Conservation (phyloP, 2,888 invertebrate genomes). For the Iphiclides podalirius region DNA sequence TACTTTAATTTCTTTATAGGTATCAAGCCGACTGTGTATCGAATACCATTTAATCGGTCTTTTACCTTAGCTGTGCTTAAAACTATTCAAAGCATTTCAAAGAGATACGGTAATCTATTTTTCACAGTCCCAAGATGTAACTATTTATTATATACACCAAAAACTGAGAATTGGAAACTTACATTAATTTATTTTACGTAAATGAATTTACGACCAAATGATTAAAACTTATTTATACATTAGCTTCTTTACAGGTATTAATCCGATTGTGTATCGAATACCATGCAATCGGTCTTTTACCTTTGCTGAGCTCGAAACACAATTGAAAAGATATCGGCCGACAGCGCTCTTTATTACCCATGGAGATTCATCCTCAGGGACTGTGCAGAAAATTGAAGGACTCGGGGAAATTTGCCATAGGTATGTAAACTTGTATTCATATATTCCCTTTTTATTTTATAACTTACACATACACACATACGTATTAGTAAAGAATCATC, state of each 20-base stretch:
- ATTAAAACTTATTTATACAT: too few species aligned
- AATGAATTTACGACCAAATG: too few species aligned
- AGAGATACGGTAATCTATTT: slow-evolving; percentile 79
- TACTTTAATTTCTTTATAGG: slow-evolving; percentile 42
- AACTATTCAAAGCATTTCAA: slow-evolving; percentile 86
- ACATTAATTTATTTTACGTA: too few species aligned
- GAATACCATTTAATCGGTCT: slow-evolving; percentile 55
- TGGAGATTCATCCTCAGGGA: slow-evolving; percentile 93
- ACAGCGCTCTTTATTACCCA: slow-evolving; percentile 89
- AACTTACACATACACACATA: too few species aligned
- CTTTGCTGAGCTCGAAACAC: slow-evolving; percentile 82
- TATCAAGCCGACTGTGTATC: slow-evolving; percentile 50
- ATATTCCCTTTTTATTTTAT: too few species aligned
- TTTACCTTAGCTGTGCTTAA: slow-evolving; percentile 84
- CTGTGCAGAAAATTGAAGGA: slow-evolving; percentile 88
- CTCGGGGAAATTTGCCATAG: slow-evolving; percentile 89
- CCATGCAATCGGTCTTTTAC: slow-evolving; percentile 74
- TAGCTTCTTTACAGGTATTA: slow-evolving; percentile 59
- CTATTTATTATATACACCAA: background rate
- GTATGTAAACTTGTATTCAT: too few species aligned
- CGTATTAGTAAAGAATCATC: too few species aligned
- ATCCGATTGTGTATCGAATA: slow-evolving; percentile 44
- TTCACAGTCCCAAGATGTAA: background rate
- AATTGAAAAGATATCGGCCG: slow-evolving; percentile 83
- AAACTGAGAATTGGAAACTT: too few species aligned